These are phyloP conservation scores for Caenorhabditis sp. DNA, from an alignment of 2,888 invertebrate species.

Conservation along the genomic window DNA sequence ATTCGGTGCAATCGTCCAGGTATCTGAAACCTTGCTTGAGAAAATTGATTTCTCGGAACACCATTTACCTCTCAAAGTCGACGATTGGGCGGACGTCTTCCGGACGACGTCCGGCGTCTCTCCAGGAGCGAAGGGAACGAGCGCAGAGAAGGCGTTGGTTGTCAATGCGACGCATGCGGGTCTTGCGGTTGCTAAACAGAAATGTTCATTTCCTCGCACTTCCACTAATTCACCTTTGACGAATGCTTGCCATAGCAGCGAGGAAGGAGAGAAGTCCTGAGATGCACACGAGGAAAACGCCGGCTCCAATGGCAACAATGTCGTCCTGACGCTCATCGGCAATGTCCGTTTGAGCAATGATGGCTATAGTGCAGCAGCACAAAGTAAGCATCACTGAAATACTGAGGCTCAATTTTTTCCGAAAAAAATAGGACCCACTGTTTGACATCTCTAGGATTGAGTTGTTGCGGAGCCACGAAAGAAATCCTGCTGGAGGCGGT, in stretches of 20 bases:
- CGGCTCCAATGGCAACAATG: slow-evolving; percentile 64
- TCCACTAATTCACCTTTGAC: slow-evolving; percentile 53
- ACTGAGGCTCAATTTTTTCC: no score
- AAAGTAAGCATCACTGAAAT: slow-evolving; percentile 67
- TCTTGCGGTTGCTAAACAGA: slow-evolving; percentile 54
- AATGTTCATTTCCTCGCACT: not conserved
- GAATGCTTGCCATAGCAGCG: slow-evolving; percentile 64
- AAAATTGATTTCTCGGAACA: not conserved
- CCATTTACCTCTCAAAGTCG: slow-evolving; percentile 66
- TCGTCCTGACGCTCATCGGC: slow-evolving; percentile 61
- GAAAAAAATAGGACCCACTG: no score
- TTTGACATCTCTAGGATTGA: slow-evolving; percentile 70
- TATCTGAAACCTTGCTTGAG: slow-evolving; percentile 21
- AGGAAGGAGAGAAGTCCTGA: slow-evolving; percentile 62
- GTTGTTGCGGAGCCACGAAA: slow-evolving; percentile 68
- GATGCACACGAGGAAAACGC: slow-evolving; percentile 64
- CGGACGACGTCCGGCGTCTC: slow-evolving; percentile 63
- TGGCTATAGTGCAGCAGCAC: slow-evolving; percentile 61
- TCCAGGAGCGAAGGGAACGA: slow-evolving; percentile 70
- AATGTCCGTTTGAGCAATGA: slow-evolving; percentile 64
- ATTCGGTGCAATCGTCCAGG: slow-evolving; percentile 50
- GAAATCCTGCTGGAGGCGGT: slow-evolving; percentile 65
- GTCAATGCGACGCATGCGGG: slow-evolving; percentile 65
- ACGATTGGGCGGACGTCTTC: slow-evolving; percentile 69
- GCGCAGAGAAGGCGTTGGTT: slow-evolving; percentile 71